Percentiles rank a stretch among this genome's conserved stretches.
phyloP scores from a whole-genome alignment of 2,888 invertebrate species.

The Nomada fabriciana region DNA sequence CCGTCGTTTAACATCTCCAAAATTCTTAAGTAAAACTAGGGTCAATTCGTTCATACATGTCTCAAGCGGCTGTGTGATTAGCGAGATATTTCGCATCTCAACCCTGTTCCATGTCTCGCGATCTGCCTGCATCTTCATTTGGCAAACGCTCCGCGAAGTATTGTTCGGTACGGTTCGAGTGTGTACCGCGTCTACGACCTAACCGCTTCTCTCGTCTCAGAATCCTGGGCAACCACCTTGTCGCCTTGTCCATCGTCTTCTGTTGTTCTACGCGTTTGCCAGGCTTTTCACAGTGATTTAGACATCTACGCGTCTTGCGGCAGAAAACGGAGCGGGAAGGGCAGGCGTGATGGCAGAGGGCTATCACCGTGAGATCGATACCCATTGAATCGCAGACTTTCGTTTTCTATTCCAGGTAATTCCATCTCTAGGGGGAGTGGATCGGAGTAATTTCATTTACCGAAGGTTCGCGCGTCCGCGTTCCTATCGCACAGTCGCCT shows the following conservation, averaged over 20 bases:
- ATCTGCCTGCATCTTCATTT: conserved; percentile 55
- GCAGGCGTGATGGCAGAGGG: conserved; percentile 9
- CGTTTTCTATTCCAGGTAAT: conserved; percentile 33
- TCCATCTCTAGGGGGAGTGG: conserved; percentile 12
- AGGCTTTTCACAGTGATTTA: conserved; percentile 71
- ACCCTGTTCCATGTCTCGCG: conserved; percentile 15
- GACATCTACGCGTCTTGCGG: conserved; percentile 68
- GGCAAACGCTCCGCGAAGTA: conserved; percentile 63
- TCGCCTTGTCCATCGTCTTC: background rate
- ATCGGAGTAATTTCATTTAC: conserved; percentile 42
- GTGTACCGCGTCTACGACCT: background rate
- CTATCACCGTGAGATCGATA: conserved; percentile 47
- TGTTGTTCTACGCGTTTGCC: conserved; percentile 10
- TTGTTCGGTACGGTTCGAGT: conserved; percentile 57
- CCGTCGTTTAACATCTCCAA: no score
- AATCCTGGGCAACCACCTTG: conserved; percentile 6
- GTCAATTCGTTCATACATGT: background rate
- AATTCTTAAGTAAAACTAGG: background rate
- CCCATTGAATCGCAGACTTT: conserved; percentile 38
- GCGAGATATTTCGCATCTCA: conserved; percentile 40
- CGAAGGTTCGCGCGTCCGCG: background rate
- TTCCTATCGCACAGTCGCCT: conserved; percentile 12
- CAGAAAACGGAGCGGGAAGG: no score
- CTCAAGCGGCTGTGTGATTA: conserved; percentile 33
- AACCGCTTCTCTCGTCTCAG: conserved; percentile 11